phyloP scores from a whole-genome alignment of 2,888 invertebrate genomes.

The Melanchra persicariae region DNA sequence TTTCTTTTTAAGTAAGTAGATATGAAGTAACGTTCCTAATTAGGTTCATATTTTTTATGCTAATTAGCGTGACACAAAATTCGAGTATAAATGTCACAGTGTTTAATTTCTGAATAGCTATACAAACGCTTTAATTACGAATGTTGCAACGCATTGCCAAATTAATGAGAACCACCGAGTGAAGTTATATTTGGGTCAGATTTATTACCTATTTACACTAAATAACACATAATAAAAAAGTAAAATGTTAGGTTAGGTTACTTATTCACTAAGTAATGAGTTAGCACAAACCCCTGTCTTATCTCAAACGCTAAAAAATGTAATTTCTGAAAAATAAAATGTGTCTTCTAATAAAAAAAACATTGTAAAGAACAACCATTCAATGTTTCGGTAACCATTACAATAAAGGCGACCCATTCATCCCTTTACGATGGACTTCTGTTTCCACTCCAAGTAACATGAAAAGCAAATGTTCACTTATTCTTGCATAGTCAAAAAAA shows the following conservation, averaged over 20 bases:
- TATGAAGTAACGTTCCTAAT: not conserved
- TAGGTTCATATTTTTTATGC: not conserved
- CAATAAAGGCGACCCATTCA: slow-evolving; percentile 52
- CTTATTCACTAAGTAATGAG: not conserved
- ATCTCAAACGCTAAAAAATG: not conserved
- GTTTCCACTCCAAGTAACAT: slow-evolving; percentile 52
- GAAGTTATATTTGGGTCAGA: not conserved
- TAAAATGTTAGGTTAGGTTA: not conserved
- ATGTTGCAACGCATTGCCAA: slow-evolving; percentile 8
- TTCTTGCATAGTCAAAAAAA: slow-evolving; percentile 25
- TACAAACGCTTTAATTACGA: slow-evolving; percentile 13
- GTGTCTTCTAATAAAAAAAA: slow-evolving; percentile 20
- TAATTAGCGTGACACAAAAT: not conserved
- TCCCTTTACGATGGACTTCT: slow-evolving; percentile 41
- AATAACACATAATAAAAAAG: not conserved
- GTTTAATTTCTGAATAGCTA: slow-evolving; percentile 15
- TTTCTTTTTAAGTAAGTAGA: not conserved
- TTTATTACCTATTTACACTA: not conserved
- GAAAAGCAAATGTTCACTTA: slow-evolving; percentile 47
- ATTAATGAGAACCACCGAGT: slow-evolving; percentile 23
- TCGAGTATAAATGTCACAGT: not conserved
- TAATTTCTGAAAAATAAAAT: not conserved
- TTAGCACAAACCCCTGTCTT: not conserved
- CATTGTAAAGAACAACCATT: slow-evolving; percentile 28
- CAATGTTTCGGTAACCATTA: slow-evolving; percentile 51